Evolutionary conservation across 2,113 vertebrate species (phyloP), one percentile per base, ranked within the genome.

Genomic region (Furnarius figulus): DNA sequence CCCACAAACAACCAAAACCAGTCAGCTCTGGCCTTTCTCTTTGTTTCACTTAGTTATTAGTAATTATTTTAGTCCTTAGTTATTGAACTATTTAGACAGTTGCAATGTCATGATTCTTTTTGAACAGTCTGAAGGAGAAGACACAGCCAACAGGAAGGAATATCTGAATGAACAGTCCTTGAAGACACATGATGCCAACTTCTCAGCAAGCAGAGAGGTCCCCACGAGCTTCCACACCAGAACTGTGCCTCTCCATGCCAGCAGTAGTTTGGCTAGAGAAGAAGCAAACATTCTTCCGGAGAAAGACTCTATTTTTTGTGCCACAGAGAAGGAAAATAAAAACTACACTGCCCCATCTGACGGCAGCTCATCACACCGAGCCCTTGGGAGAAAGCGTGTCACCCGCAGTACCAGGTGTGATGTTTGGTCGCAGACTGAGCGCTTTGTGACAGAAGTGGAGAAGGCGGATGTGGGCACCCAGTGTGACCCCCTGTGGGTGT

Each of bases 381-480:
- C 67, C 14, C 37, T 19, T 15, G 46, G 23, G 52, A 42, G 37
- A 35, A 31, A 67, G 39, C 40, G 1, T 0, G 30, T 19, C 23
- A 4, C 70, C 23, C 27, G 2, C 53, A 22, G n/a, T 10, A 5
- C 28, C 81, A 81, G 89, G 73, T 10, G 49, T 27, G 97, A 99
- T 7, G 92, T 35, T 3, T 98, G 89, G 85, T 98, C 98, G 4
- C 99, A 99, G 94, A 99, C 98, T 0, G 93, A 96, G 14, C 12
- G 12, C 68, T 40, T 25, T 9, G 33, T 50, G 44, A 1, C 18
- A 5, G 24, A 63, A 10, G 49, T 10, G 40, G 84, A 71, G 62
- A 98, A 85, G 20, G 55, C 62, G 24, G 97, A 99, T 10, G 97
- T 93, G 47, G 97, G 98, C 4, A 95, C 97, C 37, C 99, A 99